Conservation (phyloP, 2,113 vertebrate species). For the Beaufortia kweichowensis region DNA sequence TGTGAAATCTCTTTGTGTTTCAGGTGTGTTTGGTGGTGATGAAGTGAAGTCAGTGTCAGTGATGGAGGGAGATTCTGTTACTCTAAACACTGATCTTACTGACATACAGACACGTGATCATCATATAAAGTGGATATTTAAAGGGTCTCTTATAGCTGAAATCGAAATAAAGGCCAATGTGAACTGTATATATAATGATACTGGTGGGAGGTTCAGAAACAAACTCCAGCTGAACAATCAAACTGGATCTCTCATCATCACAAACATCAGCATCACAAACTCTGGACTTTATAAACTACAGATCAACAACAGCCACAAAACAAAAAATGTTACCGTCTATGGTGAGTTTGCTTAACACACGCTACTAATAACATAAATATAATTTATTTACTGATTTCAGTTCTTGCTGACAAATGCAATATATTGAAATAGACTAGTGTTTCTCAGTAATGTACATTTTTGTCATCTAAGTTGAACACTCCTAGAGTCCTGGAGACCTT, state of each 20-base stretch:
- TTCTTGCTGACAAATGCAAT: no score
- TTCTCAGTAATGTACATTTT: no score
- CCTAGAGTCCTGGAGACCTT: no score
- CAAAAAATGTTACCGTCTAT: not conserved
- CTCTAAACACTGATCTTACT: slow-evolving; percentile 2
- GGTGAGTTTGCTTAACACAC: no score
- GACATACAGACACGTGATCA: not conserved
- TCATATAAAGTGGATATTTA: not conserved
- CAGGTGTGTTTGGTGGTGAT: not conserved
- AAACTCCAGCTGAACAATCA: not conserved
- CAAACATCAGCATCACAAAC: not conserved
- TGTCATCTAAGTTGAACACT: no score
- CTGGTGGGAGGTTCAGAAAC: not conserved
- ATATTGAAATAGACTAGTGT: no score
- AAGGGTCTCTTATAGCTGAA: not conserved
- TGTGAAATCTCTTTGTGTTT: no score
- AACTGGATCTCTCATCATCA: slow-evolving; percentile 26
- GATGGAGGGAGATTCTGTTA: slow-evolving; percentile 11
- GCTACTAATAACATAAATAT: no score
- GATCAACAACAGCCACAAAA: not conserved
- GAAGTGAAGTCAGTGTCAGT: slow-evolving; percentile 1
- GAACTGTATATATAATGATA: no score
- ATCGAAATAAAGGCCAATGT: no score
- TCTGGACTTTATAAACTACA: slow-evolving; percentile 12
- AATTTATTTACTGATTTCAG: no score